Base-by-base conservation (phyloP, 2,113 vertebrate species). In the Cathartes aura region DNA sequence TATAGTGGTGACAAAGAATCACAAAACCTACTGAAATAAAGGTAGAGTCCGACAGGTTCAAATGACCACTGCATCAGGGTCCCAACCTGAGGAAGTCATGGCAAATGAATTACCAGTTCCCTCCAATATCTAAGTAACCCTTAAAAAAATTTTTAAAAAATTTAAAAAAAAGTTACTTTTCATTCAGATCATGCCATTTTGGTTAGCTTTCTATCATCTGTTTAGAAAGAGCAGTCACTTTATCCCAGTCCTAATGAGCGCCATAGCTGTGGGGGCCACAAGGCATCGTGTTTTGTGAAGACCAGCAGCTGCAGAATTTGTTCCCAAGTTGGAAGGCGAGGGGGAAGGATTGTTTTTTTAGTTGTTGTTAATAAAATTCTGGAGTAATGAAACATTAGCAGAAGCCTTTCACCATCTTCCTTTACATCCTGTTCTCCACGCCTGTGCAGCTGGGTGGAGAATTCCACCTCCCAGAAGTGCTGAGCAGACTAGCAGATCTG, bases 291-390 rank as follows among this genome's bases (percentile, higher is more conserved):
- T 45, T 64, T 38, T 50, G n/a, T 12, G 32, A 60, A 81, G 26
- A 90, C 34, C 64, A 90, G 53, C 74, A 90, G 62, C 67, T 75
- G 47, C n/a, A 87, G 68, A 55, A n/a, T 66, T 88, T 90, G 19
- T 22, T 83, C 56, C 59, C 3, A 5, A 30, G 36, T 12, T 68
- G 30, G 52, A 84, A 82, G 47, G 21, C 6, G 8, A 66, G 21
- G 18, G 15, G 8, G 4, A 81, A 47, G 18, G 36, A 27, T 2
- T 75, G 27, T 0, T 2, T 32, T 74, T 67, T 82, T 0, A 72
- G 56, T 12, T 47, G 40, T 6, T 32, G 3, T 42, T 63, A 52
- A 63, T 53, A 71, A 93, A 71, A 40, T 66, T 26, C n/a, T 67
- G 36, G n/a, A 84, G 15, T 29, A 75, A 58, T 30, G n/a, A 82